phyloP scores from a whole-genome alignment of 1,140 invertebrate species.

The Ctenoplectra terminalis region DNA sequence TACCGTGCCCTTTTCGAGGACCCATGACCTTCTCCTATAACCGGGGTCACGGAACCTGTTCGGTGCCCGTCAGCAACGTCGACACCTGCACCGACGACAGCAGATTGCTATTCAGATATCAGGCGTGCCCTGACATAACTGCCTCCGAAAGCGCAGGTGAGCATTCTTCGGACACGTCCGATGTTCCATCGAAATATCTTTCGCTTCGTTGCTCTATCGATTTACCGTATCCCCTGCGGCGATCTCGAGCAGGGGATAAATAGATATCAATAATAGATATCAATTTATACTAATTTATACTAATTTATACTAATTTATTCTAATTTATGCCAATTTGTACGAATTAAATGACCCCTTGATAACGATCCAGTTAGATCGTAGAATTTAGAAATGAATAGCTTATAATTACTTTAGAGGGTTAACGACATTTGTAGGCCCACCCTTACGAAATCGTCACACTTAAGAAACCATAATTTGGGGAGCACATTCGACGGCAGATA shows the following conservation, averaged over 20 bases:
- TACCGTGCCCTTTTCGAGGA: constrained; percentile 92
- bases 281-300: too few species aligned
- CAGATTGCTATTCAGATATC: constrained; percentile 92
- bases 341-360: too few species aligned
- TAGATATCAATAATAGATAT: too few species aligned
- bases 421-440: neutral
- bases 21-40: constrained; percentile 94
- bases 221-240: too few species aligned
- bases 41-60: constrained; percentile 92
- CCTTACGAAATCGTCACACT: neutral
- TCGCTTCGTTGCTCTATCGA: too few species aligned
- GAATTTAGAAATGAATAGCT: neutral
- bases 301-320: too few species aligned
- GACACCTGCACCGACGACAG: constrained; percentile 96
- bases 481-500: neutral
- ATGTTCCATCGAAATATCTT: too few species aligned
- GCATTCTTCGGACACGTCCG: too few species aligned
- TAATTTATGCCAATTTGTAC: too few species aligned
- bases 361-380: too few species aligned
- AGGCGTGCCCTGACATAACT: constrained; percentile 94
- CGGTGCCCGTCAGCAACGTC: constrained; percentile 91
- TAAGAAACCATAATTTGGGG: constrained; percentile 18
- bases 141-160: constrained; percentile 92
- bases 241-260: too few species aligned
- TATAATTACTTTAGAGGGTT: neutral